Evolutionary conservation across 2,797 vertebrate species (phyloP), one percentile per base, ranked within the genome.

Genomic region (Spatula clypeata): DNA sequence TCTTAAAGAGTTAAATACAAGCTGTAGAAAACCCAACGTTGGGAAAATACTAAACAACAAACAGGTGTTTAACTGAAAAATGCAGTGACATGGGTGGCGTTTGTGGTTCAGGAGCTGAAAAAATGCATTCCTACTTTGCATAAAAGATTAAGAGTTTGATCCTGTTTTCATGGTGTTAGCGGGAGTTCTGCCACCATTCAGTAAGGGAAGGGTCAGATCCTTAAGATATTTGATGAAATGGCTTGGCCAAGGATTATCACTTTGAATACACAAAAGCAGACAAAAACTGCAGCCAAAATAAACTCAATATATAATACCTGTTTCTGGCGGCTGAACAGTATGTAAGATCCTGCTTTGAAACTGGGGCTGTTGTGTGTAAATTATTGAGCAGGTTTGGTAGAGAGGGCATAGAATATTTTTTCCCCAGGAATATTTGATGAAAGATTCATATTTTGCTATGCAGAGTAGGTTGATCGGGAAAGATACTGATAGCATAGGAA

Each of bases 121-220:
- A 74, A 79, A 29, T 8, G 2, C 6, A 13, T 65, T 90, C 29
- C 36, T 53, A 15, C 8, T 82, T 93, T 85, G 31, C 32, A 23
- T 94, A 79, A 92, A 87, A 60, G 88, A 82, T 96, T 79, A 97
- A 88, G 40, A 3, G 6, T 60, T 84, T 92, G 88, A 97, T 95
- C 74, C 86, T 93, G 27, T 94, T 95, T 95, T 90, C 67, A 23
- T 31, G 60, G 71, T 88, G 79, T 73, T 64, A 82, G 60, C 76
- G 73, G 93, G 86, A 92, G 57, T 47, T 95, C 47, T 93, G 80
- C 77, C 77, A 91, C 27, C 13, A 34, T 82, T 93, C 65, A 90
- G 4, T 9, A 79, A 62, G 31, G 36, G 29, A 45, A 11, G 47
- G 82, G 49, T 88, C 26, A 76, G 64, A 79, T 65, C 32, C 49